Conservation (phyloP, 2,797 vertebrate genomes). For the Pygocentrus nattereri region DNA sequence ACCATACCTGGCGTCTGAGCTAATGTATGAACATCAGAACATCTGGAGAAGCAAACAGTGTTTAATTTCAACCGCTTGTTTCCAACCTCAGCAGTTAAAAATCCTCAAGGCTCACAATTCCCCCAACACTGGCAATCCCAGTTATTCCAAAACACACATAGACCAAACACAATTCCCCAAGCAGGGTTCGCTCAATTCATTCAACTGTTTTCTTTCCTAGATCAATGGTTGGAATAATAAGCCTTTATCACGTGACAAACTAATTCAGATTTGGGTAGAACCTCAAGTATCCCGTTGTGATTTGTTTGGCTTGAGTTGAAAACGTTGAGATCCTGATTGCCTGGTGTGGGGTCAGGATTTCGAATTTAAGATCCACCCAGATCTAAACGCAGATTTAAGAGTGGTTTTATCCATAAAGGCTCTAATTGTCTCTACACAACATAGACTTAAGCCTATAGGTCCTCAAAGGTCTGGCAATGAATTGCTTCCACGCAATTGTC, state of each 20-base stretch:
- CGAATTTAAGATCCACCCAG: neutral
- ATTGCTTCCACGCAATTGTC: slow-evolving; percentile 21
- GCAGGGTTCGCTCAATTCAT: neutral
- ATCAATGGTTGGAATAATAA: slow-evolving; percentile 7
- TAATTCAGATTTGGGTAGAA: slow-evolving; percentile 6
- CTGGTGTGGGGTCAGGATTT: slow-evolving; percentile 2
- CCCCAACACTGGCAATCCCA: neutral
- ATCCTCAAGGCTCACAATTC: neutral
- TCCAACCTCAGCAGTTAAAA: slow-evolving; percentile 21
- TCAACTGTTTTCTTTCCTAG: neutral
- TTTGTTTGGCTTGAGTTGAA: slow-evolving; percentile 21
- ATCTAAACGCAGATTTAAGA: neutral
- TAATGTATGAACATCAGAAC: neutral
- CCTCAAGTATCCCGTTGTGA: neutral
- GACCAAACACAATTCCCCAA: neutral
- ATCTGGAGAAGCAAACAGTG: slow-evolving; percentile 31
- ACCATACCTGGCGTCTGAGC: slow-evolving; percentile 4
- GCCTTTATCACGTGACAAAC: slow-evolving; percentile 8
- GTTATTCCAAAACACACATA: slow-evolving; percentile 16
- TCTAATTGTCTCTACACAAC: neutral
- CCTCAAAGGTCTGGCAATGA: neutral
- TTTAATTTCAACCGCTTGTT: slow-evolving; percentile 25
- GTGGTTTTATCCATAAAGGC: neutral
- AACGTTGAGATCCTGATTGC: slow-evolving; percentile 3
- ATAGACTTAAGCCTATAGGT: neutral